Evolutionary conservation across 2,888 invertebrate species (phyloP), one percentile per base, ranked within the genome.

Genomic region (Athalia rosae): DNA sequence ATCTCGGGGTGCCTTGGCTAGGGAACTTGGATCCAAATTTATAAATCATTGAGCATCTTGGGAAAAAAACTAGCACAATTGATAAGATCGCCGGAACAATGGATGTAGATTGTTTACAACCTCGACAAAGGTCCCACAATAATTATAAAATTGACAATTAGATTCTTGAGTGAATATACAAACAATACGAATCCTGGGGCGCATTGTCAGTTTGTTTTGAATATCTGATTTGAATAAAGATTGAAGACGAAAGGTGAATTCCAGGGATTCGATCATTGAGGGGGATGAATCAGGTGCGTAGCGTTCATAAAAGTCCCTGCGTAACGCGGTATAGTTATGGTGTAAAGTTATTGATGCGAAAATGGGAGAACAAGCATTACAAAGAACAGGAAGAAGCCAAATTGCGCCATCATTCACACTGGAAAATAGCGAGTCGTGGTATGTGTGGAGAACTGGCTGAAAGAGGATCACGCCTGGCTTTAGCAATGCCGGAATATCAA

Each of bases 301-400:
- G 11, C n/a, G 58, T 2, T 56, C 56, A 11, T n/a, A n/a, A 56
- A n/a, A 11, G 58, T 11, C 11, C 11, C 11, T n/a, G 11, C n/a
- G n/a, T 11, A n/a, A 56, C 11, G 11, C 58, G n/a, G n/a, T 1
- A n/a, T 56, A n/a, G 58, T n/a, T n/a, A 43, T 71, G 13, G 28
- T 3, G 45, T 58, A 56, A 53, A 9, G 56, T 53, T 58, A 41
- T 71, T 11, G 56, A 59, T 56, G 43, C 41, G 4, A 56, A 71
- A 56, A 58, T 56, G 53, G 77, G 63, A 47, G 53, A 79, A 61
- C 73, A 48, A 78, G 78, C 77, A 41, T 77, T 78, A 82, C 82
- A 81, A 81, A 79, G 81, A 80, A 82, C 83, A 81, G 83, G 82
- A 82, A 82, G 81, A 78, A 67, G 78, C 53, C 79, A 81, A 80